Base-by-base conservation (phyloP, 2,797 vertebrate species). In the Anableps anableps region DNA sequence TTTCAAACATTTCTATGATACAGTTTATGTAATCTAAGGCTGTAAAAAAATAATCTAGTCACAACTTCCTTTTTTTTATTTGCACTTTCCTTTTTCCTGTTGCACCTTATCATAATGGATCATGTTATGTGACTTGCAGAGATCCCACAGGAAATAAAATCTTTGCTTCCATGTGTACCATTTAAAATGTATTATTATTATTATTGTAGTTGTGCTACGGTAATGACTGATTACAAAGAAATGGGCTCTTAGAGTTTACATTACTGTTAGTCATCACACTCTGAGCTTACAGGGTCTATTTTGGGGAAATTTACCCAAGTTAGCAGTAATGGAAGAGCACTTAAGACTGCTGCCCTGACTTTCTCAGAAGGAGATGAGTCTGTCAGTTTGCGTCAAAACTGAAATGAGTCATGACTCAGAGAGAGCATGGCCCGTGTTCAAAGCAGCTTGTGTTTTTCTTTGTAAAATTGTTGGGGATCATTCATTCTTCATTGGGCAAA, bases 241-340 rank as follows among this genome's bases (percentile, higher is more conserved):
- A 76, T 45, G 71, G 45, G n/a, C 64, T 84, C 48, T 36, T 21
- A 50, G 74, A 75, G 51, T 78, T 80, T 74, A 74, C 70, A 64
- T 81, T 76, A 43, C 64, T 66, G 75, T 66, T 81, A 78, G 64
- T 68, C 53, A 21, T 43, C 36, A 74, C 47, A 36, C 47, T 72
- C 4, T 2, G 41, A 16, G 50, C 75, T 80, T 1, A 1, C 34
- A 72, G 50, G 51, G 38, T 83, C 80, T 90, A 85, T 91, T 91
- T 91, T 87, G 48, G 66, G 83, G 77, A 17, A 78, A 77, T 89
- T 80, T 88, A 83, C 82, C 81, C 81, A 83, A 82, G 47, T 89
- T 88, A 83, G 88, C 79, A 66, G 81, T 84, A 87, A 85, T 84
- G 80, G 86, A 91, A 73, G 77, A 89, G 81, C 88, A 90, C 89